Percentiles rank a stretch among this genome's conserved stretches.
Evolutionary conservation across 2,113 vertebrate species (phyloP).

Genomic region (Pangasianodon hypophthalmus): DNA sequence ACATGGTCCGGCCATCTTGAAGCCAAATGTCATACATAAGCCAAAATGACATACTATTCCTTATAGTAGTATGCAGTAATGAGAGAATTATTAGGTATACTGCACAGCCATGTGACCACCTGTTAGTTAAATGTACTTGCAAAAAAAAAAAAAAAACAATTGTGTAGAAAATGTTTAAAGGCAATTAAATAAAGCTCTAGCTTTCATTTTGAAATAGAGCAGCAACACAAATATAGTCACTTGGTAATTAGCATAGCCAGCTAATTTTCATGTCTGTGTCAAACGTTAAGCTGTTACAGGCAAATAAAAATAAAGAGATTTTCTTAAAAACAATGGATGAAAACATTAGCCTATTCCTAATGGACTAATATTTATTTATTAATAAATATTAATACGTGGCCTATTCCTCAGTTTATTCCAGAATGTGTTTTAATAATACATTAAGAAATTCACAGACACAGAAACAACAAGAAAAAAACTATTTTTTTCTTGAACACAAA

Average conservation of each 20-base stretch:
- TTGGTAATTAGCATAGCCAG: background rate
- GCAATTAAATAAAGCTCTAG: background rate
- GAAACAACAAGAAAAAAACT: background rate
- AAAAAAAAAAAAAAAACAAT: background rate
- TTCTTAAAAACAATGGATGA: background rate
- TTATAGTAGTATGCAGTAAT: background rate
- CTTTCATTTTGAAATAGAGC: background rate
- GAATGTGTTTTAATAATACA: background rate
- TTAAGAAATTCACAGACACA: background rate
- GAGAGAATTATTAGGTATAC: background rate
- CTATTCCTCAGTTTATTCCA: background rate
- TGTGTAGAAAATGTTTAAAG: no score
- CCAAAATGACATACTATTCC: background rate
- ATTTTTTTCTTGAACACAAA: background rate
- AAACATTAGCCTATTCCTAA: background rate
- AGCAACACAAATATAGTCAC: background rate
- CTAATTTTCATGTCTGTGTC: background rate
- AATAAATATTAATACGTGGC: background rate
- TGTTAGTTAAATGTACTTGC: background rate
- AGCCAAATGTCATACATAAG: background rate
- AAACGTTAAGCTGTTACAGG: background rate
- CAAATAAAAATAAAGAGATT: background rate
- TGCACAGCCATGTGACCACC: background rate
- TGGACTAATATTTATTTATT: background rate
- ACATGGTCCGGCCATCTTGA: background rate